Conservation (phyloP, 2,888 invertebrate genomes). For the Odontocerum albicorne region DNA sequence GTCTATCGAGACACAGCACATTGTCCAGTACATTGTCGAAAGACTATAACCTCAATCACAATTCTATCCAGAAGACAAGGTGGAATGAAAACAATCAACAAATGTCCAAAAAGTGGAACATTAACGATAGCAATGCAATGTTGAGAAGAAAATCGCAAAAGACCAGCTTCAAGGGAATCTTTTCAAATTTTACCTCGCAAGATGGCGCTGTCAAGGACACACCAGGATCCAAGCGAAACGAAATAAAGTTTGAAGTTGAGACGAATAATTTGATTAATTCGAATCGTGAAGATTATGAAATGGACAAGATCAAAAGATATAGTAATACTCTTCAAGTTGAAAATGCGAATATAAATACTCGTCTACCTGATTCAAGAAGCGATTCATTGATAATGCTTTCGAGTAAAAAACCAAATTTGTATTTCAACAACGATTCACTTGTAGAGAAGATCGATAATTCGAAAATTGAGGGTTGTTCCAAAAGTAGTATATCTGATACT, state of each 20-base stretch:
- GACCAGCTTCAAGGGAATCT: constrained; percentile 20
- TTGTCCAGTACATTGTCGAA: constrained; percentile 26
- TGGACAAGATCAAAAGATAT: constrained; percentile 22
- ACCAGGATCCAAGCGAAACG: constrained; percentile 15
- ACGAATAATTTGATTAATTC: constrained; percentile 30
- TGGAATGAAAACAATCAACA: constrained; percentile 11
- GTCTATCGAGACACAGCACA: constrained; percentile 28
- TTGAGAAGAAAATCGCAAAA: constrained; percentile 9
- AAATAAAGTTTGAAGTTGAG: constrained; percentile 31
- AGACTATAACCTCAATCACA: constrained; percentile 25
- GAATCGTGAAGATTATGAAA: constrained; percentile 23
- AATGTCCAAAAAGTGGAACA: constrained; percentile 24
- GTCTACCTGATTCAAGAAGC: constrained; percentile 25
- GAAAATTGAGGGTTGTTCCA: background rate
- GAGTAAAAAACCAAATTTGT: constrained; percentile 2
- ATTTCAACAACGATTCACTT: background rate
- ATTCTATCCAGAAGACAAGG: constrained; percentile 2
- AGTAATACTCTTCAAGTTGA: constrained; percentile 18
- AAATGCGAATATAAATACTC: constrained; percentile 7
- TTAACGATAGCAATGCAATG: constrained; percentile 5
- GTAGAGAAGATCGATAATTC: background rate
- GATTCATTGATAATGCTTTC: constrained; percentile 15
- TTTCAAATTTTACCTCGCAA: constrained; percentile 21
- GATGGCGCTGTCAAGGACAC: constrained; percentile 9
- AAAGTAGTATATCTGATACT: background rate